Conservation (phyloP, 2,888 invertebrate species). For the Nemapogon koenigi region DNA sequence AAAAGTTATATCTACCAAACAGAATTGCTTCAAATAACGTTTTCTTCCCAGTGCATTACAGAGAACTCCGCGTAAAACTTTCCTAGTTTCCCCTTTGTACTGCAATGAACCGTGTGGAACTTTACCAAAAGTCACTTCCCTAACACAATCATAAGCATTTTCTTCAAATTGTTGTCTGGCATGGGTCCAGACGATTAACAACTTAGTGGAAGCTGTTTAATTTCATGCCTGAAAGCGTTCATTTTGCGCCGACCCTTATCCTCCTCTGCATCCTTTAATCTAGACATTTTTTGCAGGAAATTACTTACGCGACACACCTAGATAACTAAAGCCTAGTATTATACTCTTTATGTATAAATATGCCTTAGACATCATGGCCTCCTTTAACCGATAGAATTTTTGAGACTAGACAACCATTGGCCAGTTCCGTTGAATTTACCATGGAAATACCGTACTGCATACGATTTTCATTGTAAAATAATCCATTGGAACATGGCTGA, state of each 20-base stretch:
- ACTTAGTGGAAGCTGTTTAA: slow-evolving; percentile 51
- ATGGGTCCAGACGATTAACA: slow-evolving; percentile 46
- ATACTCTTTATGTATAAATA: too few species aligned
- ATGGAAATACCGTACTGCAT: too few species aligned
- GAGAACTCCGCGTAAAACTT: not conserved
- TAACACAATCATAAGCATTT: slow-evolving; percentile 33
- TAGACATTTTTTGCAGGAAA: slow-evolving; percentile 1
- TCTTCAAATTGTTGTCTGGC: slow-evolving; percentile 48
- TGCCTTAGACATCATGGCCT: too few species aligned
- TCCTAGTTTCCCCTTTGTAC: not conserved
- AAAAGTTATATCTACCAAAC: too few species aligned
- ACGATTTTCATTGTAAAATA: too few species aligned
- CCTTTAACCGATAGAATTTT: too few species aligned
- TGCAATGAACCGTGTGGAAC: slow-evolving; percentile 10
- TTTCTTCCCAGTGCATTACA: not conserved
- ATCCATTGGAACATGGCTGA: too few species aligned
- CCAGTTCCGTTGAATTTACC: too few species aligned
- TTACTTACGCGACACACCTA: too few species aligned
- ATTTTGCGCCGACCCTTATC: slow-evolving; percentile 19
- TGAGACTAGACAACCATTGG: too few species aligned
- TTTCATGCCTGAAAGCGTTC: slow-evolving; percentile 42
- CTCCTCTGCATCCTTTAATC: not conserved
- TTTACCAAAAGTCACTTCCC: slow-evolving; percentile 4
- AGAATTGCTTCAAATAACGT: too few species aligned
- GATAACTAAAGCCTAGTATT: too few species aligned